Conservation (phyloP, 2,797 vertebrate genomes). For the Mus caroli region DNA sequence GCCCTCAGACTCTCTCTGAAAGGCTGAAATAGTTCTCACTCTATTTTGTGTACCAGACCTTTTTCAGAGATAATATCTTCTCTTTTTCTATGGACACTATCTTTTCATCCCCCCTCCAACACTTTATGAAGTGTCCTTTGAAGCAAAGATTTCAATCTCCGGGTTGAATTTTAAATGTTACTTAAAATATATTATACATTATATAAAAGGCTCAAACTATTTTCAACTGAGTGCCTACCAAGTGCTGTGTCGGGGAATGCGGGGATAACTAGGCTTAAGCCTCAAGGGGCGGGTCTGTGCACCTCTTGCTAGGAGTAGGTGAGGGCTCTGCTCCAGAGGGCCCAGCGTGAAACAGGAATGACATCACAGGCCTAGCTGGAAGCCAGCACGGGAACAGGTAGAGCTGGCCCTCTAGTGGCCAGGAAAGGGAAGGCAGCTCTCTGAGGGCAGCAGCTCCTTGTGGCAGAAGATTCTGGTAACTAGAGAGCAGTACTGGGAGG, state of each 20-base stretch:
- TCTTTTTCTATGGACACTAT: background rate
- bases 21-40: background rate
- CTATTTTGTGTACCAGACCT: background rate
- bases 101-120: background rate
- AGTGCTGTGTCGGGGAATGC: background rate
- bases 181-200: conserved; percentile 29
- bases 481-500: background rate
- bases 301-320: too few species aligned
- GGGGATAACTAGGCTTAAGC: background rate
- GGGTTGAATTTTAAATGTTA: background rate
- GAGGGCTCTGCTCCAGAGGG: background rate
- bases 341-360: too few species aligned
- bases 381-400: background rate
- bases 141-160: background rate
- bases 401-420: background rate
- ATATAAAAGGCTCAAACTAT: background rate
- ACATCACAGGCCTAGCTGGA: background rate
- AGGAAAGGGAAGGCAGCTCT: background rate
- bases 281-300: background rate
- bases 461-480: background rate
- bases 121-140: background rate
- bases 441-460: background rate
- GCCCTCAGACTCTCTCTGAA: background rate
- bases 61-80: background rate
- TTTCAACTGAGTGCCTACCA: background rate